Conservation (phyloP, 2,113 vertebrate genomes). For the Ophthalmolycus amberensis region DNA sequence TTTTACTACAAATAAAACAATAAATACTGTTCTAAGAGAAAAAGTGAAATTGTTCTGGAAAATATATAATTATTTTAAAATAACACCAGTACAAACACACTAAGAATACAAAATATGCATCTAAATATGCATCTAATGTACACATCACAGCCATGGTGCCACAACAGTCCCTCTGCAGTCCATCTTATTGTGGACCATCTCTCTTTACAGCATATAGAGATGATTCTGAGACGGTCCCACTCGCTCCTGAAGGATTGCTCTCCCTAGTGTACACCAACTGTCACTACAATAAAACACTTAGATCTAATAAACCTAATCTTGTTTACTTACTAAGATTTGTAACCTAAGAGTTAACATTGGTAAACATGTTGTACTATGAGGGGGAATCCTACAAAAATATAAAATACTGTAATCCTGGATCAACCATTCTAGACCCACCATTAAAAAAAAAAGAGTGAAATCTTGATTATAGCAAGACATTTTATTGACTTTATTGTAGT, state of each 20-base stretch:
- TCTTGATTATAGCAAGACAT: not conserved
- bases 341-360: not conserved
- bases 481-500: conserved; percentile 66
- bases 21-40: not conserved
- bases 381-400: not conserved
- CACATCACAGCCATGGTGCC: not conserved
- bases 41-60: not conserved
- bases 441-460: not conserved
- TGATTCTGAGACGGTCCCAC: not conserved
- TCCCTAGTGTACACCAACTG: conserved; percentile 65
- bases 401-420: not conserved
- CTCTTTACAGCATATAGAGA: not conserved
- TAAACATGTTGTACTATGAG: not conserved
- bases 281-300: conserved; percentile 53
- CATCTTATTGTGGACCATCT: conserved; percentile 4
- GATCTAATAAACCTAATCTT: conserved; percentile 1
- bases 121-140: not conserved
- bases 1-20: not conserved
- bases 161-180: not conserved
- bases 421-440: not conserved
- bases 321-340: not conserved
- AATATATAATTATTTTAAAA: not conserved
- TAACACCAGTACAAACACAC: not conserved
- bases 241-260: conserved; percentile 56
- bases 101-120: not conserved